Percentiles rank a stretch among this genome's conserved stretches.
phyloP scores from a whole-genome alignment of 2,888 invertebrate species.

The Pristionchus entomophagus region DNA sequence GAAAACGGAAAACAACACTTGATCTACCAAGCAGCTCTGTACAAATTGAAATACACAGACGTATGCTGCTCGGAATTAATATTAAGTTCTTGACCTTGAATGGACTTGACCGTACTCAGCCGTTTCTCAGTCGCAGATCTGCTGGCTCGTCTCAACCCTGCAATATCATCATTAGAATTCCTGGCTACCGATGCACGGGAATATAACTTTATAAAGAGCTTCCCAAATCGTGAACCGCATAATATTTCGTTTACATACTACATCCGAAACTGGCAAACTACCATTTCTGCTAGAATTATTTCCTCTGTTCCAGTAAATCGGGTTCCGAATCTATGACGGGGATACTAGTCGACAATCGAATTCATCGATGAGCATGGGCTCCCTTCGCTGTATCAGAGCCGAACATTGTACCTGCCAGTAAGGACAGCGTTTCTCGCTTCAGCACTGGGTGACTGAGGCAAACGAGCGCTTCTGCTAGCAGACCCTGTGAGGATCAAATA shows the following conservation, averaged over 20 bases:
- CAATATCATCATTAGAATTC: not conserved
- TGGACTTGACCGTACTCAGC: not conserved
- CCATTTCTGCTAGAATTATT: no score
- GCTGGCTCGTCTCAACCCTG: not conserved
- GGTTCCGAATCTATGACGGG: no score
- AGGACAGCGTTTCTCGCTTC: not conserved
- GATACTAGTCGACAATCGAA: no score
- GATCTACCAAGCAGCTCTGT: constrained; percentile 6
- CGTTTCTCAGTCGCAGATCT: not conserved
- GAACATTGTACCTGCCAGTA: not conserved
- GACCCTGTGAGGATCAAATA: not conserved
- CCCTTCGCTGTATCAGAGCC: no score
- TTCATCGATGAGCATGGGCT: no score
- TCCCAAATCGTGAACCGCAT: no score
- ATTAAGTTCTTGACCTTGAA: constrained; percentile 7
- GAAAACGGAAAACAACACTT: no score
- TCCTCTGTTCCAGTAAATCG: no score
- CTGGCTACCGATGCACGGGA: no score
- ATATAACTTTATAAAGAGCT: no score
- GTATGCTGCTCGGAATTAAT: not conserved
- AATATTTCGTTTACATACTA: no score
- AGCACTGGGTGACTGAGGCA: not conserved
- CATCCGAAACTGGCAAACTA: no score
- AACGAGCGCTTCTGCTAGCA: not conserved
- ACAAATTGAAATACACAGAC: constrained; percentile 9